Conservation (phyloP, 92 coral and sea anemone genomes). For the Zoanthus solanderi region DNA sequence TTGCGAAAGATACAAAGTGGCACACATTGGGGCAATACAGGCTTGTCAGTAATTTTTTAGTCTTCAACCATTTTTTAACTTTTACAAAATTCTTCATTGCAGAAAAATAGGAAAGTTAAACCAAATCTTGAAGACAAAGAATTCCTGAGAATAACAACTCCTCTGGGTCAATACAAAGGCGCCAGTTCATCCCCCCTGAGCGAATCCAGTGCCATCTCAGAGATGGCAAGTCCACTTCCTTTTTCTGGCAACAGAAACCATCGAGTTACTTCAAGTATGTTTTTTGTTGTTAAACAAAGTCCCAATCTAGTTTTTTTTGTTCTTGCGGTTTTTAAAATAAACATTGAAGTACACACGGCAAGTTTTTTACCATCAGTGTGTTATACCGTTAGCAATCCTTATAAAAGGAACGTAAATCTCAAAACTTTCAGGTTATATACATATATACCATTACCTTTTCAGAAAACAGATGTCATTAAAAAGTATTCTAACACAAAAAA, state of each 20-base stretch:
- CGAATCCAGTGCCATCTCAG: slow-evolving; percentile 14
- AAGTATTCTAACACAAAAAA: no score
- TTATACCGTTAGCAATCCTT: no score
- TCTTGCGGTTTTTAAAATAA: neutral
- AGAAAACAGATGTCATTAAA: no score
- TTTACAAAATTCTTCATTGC: neutral
- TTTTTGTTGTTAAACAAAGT: neutral
- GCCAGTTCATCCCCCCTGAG: slow-evolving; percentile 2
- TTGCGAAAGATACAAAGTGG: neutral
- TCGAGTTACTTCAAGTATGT: slow-evolving; percentile 30
- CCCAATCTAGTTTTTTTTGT: neutral
- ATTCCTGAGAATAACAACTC: slow-evolving; percentile 83
- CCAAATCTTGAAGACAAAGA: slow-evolving; percentile 69
- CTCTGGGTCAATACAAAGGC: slow-evolving; percentile 45
- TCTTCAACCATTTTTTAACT: neutral
- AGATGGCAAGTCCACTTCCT: slow-evolving; percentile 16
- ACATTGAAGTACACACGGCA: neutral
- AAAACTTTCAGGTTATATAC: no score
- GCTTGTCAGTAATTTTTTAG: neutral
- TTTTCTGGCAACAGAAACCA: slow-evolving; percentile 16
- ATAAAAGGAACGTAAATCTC: no score
- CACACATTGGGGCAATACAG: neutral
- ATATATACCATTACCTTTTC: no score
- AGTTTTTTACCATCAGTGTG: no score
- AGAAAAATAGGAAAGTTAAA: slow-evolving; percentile 25